These are phyloP conservation scores for Caenorhabditis sp. DNA, from an alignment of 2,888 invertebrate genomes.

Conservation along the genomic window DNA sequence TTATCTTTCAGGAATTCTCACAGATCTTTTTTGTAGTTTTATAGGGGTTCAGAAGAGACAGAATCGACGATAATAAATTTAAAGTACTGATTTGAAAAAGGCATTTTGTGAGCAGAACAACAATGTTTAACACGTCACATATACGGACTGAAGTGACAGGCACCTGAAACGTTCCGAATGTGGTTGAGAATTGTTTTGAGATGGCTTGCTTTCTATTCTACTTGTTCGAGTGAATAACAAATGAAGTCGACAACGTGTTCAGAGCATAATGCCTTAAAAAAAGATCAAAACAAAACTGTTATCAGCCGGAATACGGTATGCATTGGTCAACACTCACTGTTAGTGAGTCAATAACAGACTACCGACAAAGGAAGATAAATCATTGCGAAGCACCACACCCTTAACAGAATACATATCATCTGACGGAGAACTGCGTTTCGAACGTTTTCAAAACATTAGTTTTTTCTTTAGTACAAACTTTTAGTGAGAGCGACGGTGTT, in stretches of 20 bases:
- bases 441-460: constrained; percentile 12
- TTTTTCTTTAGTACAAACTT: constrained; percentile 4
- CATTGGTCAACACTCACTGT: neutral
- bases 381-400: neutral
- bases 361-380: constrained; percentile 30
- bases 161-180: too few species aligned
- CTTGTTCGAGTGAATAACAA: too few species aligned
- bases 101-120: too few species aligned
- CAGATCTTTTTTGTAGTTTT: neutral
- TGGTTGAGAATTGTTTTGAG: too few species aligned
- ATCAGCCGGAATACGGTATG: neutral
- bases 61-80: too few species aligned
- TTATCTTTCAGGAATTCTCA: neutral
- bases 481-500: constrained; percentile 2
- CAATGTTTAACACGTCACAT: too few species aligned
- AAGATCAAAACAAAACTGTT: neutral
- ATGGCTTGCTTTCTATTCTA: too few species aligned
- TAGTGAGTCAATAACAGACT: constrained; percentile 37
- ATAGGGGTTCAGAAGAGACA: neutral
- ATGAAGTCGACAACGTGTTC: too few species aligned
- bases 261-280: neutral
- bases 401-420: constrained; percentile 15
- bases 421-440: neutral
- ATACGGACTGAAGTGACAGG: too few species aligned
- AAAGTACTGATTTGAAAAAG: neutral